phyloP scores from a whole-genome alignment of 2,113 vertebrate genomes.

The Oceanodroma tethys region DNA sequence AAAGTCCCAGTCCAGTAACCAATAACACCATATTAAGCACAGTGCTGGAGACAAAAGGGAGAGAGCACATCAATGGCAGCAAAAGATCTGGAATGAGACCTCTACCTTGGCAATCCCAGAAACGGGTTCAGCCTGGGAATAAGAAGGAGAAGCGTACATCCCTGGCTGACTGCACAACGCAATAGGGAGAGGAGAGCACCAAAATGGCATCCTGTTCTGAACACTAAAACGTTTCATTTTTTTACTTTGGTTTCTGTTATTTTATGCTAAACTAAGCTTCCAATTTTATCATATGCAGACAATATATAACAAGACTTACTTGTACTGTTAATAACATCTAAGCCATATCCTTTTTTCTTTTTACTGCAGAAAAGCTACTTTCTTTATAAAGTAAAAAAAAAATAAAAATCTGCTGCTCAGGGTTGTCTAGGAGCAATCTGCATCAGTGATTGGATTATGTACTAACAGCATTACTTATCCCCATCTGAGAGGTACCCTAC shows the following conservation, averaged over 20 bases:
- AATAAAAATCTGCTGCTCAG: background rate
- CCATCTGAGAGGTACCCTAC: constrained; percentile 59
- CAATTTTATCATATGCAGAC: background rate
- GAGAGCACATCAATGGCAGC: background rate
- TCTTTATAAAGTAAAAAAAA: background rate
- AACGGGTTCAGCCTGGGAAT: background rate
- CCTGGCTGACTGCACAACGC: background rate
- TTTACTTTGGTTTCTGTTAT: background rate
- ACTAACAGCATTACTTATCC: constrained; percentile 61
- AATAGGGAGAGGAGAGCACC: background rate
- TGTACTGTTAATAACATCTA: background rate
- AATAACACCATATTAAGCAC: background rate
- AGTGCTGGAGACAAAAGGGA: background rate
- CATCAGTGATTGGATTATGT: constrained; percentile 62
- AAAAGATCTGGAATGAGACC: background rate
- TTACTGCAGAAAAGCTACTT: constrained; percentile 1
- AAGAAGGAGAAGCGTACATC: background rate
- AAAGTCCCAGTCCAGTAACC: background rate
- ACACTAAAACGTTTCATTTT: background rate
- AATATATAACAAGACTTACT: background rate
- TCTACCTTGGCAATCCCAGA: background rate
- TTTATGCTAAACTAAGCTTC: background rate
- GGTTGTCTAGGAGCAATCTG: constrained; percentile 41
- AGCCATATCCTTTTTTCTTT: background rate
- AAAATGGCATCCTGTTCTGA: background rate